Conservation (phyloP, 1,140 invertebrate species). For the Pantala flavescens region DNA sequence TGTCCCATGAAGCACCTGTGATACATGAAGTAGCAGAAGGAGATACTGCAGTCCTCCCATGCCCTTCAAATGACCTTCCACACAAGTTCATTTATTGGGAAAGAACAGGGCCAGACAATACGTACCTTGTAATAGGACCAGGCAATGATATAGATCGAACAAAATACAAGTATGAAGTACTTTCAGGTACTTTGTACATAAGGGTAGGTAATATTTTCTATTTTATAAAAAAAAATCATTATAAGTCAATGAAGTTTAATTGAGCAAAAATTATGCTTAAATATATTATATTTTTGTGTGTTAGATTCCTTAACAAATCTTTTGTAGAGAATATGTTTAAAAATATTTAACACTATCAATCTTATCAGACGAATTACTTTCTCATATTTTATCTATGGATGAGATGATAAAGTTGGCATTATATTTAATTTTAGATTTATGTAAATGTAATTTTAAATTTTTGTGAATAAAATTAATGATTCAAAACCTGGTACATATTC, state of each 20-base stretch:
- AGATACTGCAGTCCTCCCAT: slow-evolving; percentile 45
- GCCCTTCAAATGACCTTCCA: slow-evolving; percentile 49
- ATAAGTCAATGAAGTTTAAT: neutral
- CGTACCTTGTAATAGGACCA: slow-evolving; percentile 42
- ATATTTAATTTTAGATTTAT: too few species aligned
- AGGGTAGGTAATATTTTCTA: slow-evolving; percentile 37
- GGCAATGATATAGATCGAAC: slow-evolving; percentile 45
- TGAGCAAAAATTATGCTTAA: neutral
- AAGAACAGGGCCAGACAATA: slow-evolving; percentile 38
- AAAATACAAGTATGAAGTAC: slow-evolving; percentile 58
- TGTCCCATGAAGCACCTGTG: slow-evolving; percentile 13
- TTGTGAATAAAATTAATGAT: too few species aligned
- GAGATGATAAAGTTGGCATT: too few species aligned
- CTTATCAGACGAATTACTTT: too few species aligned
- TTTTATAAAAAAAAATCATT: neutral
- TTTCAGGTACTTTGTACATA: slow-evolving; percentile 51
- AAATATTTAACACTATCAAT: too few species aligned
- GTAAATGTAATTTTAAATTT: too few species aligned
- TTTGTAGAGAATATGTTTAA: neutral
- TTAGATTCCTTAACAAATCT: neutral
- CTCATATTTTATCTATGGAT: too few species aligned
- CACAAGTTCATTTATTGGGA: slow-evolving; percentile 60
- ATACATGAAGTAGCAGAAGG: slow-evolving; percentile 46
- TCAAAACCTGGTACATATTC: too few species aligned
- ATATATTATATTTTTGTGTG: neutral